These are phyloP conservation scores for Sebastes itinus DNA, from an alignment of 2,797 vertebrate species.

Conservation along the genomic window DNA sequence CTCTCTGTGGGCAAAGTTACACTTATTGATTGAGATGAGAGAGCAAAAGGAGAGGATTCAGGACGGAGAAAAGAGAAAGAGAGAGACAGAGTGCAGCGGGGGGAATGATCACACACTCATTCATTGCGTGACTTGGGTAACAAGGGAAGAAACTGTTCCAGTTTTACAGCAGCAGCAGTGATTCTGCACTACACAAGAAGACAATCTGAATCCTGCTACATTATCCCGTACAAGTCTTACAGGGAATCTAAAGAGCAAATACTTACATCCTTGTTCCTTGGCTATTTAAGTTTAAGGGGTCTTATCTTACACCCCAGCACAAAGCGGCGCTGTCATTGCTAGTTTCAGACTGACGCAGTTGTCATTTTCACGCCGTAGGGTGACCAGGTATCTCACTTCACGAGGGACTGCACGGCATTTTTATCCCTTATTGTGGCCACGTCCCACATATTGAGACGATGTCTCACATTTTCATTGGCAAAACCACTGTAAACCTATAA, in stretches of 20 bases:
- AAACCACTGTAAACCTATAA: too few relatives aligned
- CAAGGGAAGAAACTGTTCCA: slow-evolving; percentile 27
- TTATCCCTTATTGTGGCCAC: too few relatives aligned
- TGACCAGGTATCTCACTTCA: too few relatives aligned
- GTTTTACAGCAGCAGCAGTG: slow-evolving; percentile 22
- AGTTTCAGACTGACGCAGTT: too few relatives aligned
- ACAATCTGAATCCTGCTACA: neutral
- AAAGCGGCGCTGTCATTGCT: too few relatives aligned
- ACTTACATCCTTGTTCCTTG: too few relatives aligned
- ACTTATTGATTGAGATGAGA: slow-evolving; percentile 52
- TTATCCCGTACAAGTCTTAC: neutral
- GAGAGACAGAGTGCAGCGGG: neutral
- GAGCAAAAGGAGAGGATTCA: slow-evolving; percentile 5
- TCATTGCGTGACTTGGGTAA: slow-evolving; percentile 42
- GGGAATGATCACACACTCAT: slow-evolving; percentile 36
- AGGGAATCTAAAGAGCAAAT: neutral
- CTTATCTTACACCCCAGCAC: too few relatives aligned
- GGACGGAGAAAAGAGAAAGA: neutral
- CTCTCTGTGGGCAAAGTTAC: slow-evolving; percentile 38
- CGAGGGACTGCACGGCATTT: too few relatives aligned
- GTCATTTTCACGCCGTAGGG: too few relatives aligned
- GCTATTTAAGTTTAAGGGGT: neutral
- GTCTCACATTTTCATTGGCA: too few relatives aligned
- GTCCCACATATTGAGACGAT: too few relatives aligned
- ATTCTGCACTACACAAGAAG: neutral